Percentiles rank a stretch among this genome's conserved stretches.
These are phyloP conservation scores for Leucopternis melanops DNA, from an alignment of 2,113 vertebrate genomes.

Conservation along the genomic window DNA sequence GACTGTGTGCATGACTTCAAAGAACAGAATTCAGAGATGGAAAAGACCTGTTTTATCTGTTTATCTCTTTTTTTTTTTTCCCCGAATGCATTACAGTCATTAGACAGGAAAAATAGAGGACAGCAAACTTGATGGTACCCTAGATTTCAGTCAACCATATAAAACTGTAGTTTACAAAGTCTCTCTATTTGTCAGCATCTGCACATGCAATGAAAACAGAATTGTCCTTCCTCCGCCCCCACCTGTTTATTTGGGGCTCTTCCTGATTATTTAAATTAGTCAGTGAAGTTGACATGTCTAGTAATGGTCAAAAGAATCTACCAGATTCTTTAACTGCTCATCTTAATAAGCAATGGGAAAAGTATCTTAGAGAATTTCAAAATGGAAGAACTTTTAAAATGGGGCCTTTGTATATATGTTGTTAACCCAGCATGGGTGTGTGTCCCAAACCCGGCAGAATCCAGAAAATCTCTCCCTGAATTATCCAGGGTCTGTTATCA, in stretches of 20 bases:
- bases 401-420: neutral
- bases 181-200: neutral
- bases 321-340: neutral
- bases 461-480: neutral
- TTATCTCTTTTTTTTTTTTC: neutral
- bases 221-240: accelerated
- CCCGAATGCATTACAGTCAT: neutral
- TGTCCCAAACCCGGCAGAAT: accelerated
- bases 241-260: neutral
- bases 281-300: neutral
- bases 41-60: neutral
- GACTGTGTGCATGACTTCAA: neutral
- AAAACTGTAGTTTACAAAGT: neutral
- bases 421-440: accelerated
- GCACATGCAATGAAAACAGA: neutral
- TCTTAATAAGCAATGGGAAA: neutral
- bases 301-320: neutral
- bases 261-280: neutral
- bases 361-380: neutral
- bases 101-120: neutral
- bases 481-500: neutral
- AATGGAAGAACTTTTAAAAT: neutral
- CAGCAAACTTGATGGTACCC: neutral
- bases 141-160: neutral
- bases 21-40: neutral